Evolutionary conservation across 2,888 invertebrate species (phyloP).

Genomic region (Drosophila macrothrix): DNA sequence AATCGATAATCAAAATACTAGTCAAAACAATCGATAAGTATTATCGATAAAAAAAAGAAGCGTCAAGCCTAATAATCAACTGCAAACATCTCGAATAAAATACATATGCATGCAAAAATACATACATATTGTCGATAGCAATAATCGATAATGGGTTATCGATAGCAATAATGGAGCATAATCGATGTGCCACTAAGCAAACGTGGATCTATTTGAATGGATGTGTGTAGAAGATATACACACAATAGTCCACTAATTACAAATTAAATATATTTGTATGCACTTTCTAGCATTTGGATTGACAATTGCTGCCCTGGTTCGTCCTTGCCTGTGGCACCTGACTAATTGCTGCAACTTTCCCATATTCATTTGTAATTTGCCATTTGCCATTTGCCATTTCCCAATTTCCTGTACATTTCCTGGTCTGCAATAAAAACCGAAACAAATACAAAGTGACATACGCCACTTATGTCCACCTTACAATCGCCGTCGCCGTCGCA

Average conservation of each 20-base stretch:
- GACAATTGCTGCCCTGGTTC: neutral
- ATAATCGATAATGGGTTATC: neutral
- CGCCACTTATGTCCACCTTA: neutral
- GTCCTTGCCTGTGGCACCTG: conserved; percentile 49
- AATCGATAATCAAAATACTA: neutral
- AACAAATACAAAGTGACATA: neutral
- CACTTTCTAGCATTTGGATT: neutral
- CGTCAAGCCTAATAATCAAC: neutral
- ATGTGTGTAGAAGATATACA: neutral
- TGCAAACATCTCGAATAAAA: neutral
- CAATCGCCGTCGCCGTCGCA: conserved; percentile 15
- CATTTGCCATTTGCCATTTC: conserved; percentile 22
- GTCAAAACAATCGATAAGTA: neutral
- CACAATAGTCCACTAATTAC: neutral
- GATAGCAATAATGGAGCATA: neutral
- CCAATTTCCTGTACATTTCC: conserved; percentile 28
- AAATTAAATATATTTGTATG: neutral
- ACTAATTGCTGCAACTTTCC: conserved; percentile 30
- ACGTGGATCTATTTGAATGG: neutral
- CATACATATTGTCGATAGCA: neutral
- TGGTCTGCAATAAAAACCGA: neutral
- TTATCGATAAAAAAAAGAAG: neutral
- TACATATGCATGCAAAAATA: neutral
- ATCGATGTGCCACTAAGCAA: neutral
- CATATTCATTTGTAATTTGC: conserved; percentile 6